Conservation (phyloP, 2,888 invertebrate species). For the Athalia rosae region DNA sequence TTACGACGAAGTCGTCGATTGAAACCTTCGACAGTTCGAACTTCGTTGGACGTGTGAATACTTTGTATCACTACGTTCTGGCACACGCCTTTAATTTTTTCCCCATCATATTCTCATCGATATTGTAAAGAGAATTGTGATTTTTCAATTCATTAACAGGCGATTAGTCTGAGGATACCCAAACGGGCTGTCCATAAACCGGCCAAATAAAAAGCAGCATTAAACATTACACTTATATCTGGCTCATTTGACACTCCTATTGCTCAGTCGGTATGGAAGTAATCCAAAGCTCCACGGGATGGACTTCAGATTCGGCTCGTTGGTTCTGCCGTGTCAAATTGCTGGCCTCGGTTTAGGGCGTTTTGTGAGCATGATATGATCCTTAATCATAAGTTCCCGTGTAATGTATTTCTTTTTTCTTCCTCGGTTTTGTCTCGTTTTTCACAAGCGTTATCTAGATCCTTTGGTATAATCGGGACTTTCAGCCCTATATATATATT, state of each 20-base stretch:
- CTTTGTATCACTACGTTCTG: too few relatives aligned
- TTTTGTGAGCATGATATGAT: neutral
- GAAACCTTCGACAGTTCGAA: too few relatives aligned
- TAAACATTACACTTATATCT: neutral
- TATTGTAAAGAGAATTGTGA: too few relatives aligned
- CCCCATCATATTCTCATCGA: neutral
- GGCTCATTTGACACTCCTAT: neutral
- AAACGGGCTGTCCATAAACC: too few relatives aligned
- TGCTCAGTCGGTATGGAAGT: constrained; percentile 33
- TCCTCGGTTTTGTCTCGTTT: neutral
- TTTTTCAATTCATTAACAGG: too few relatives aligned
- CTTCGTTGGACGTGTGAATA: too few relatives aligned
- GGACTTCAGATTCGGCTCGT: neutral
- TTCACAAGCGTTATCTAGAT: neutral
- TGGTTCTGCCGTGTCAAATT: neutral
- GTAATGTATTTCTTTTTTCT: neutral
- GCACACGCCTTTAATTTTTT: neutral
- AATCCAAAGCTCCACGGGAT: constrained; percentile 8
- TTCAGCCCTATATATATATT: too few relatives aligned
- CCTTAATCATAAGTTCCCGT: neutral
- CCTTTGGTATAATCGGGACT: neutral
- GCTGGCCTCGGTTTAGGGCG: neutral
- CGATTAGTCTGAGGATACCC: too few relatives aligned
- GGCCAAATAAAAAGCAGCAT: too few relatives aligned
- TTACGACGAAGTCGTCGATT: too few relatives aligned